Evolutionary conservation across 2,113 vertebrate species (phyloP), one percentile per base, ranked within the genome.

Genomic region (Oncorhynchus masou): DNA sequence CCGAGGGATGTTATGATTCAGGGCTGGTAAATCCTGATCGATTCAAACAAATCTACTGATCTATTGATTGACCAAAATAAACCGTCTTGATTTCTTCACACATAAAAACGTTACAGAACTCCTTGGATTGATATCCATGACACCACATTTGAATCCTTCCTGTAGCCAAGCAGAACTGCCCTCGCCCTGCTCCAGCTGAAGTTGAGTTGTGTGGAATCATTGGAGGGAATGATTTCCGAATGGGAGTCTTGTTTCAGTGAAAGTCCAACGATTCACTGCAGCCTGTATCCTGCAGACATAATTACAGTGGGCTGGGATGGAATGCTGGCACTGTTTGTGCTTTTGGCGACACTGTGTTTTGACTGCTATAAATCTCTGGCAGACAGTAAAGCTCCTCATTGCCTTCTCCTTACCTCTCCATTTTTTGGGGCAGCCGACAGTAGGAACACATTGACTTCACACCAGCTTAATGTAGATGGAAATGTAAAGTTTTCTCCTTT

Each of bases 211-310:
- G 73, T 51, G 25, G 68, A 25, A 48, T 83, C 74, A 31, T 4
- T 45, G 79, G 57, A 75, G 72, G 74, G 77, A 83, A 80, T 78
- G 0, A 77, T 78, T 81, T 75, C 73, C 78, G 83, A 70, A 77
- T n/a, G 20, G 79, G 22, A 20, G 51, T 85, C 80, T 81, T 81
- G 68, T 84, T 70, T 72, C 80, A 78, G 80, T 86, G 76, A 85
- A 89, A 87, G 76, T 73, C 81, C 79, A 4, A 78, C 89, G 88
- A 91, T 83, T 89, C 88, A 91, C 73, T 75, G 74, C 31, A 79
- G 71, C 83, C 83, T 74, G 64, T 67, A 85, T 85, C 73, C 79
- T 84, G 81, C 82, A 88, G 84, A 84, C 87, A 77, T 84, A 69
- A 68, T 75, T 8, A 75, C 29, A 60, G 74, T 54, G 75, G 34